phyloP scores from a whole-genome alignment of 2,888 invertebrate species.

The Agriopis aurantiaria region DNA sequence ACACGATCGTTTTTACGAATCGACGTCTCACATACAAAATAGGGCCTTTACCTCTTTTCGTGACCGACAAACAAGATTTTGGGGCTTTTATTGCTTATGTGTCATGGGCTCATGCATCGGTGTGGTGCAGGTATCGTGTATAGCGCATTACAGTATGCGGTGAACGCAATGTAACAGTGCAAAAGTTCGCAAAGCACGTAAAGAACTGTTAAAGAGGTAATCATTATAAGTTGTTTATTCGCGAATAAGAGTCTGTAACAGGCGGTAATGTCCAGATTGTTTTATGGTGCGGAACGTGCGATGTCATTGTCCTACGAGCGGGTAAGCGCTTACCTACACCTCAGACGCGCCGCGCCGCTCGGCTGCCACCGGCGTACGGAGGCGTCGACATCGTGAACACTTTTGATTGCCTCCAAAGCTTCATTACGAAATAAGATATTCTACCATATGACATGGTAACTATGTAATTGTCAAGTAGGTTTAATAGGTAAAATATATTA shows the following conservation, averaged over 20 bases:
- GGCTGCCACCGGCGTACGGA: slow-evolving; percentile 46
- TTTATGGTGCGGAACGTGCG: slow-evolving; percentile 84
- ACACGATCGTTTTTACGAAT: slow-evolving; percentile 52
- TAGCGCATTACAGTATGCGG: slow-evolving; percentile 27
- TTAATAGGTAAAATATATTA: not conserved
- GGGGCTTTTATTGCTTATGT: slow-evolving; percentile 49
- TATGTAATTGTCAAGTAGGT: not conserved
- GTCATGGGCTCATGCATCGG: slow-evolving; percentile 40
- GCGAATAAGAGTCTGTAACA: slow-evolving; percentile 67
- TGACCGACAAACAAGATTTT: slow-evolving; percentile 62
- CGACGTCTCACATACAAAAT: slow-evolving; percentile 49
- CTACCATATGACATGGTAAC: not conserved
- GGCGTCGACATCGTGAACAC: slow-evolving; percentile 42
- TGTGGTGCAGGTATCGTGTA: slow-evolving; percentile 40
- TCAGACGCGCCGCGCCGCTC: slow-evolving; percentile 49
- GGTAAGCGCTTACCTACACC: slow-evolving; percentile 63
- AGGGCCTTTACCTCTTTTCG: slow-evolving; percentile 68
- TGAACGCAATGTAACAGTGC: slow-evolving; percentile 57
- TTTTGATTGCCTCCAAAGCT: slow-evolving; percentile 37
- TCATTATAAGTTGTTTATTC: slow-evolving; percentile 68
- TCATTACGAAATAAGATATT: slow-evolving; percentile 26
- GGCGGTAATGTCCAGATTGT: slow-evolving; percentile 79
- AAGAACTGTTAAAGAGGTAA: slow-evolving; percentile 66
- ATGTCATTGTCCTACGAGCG: slow-evolving; percentile 83
- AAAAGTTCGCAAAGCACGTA: slow-evolving; percentile 62